A percentile compares a stretch with the other conserved stretches of the same genome.
Conservation (phyloP, 2,797 vertebrate species). For the Phoebastria nigripes region DNA sequence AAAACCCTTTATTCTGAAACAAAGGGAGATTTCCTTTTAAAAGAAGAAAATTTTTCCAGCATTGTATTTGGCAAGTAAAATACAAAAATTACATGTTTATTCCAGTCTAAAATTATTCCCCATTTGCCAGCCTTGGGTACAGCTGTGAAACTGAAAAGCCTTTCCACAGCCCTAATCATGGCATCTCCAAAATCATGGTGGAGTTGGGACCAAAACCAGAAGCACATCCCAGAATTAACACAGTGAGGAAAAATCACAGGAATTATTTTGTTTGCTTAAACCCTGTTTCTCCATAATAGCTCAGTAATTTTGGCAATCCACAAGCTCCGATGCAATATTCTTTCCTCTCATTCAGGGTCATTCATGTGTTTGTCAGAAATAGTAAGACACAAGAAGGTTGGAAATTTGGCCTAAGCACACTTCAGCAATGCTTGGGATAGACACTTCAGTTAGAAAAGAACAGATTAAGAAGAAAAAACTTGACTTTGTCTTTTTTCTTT, state of each 20-base stretch:
- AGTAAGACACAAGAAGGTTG: background rate
- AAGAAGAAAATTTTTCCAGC: background rate
- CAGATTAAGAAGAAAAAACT: background rate
- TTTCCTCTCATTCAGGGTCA: background rate
- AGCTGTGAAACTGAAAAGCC: constrained; percentile 11
- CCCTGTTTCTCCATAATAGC: background rate
- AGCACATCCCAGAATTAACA: background rate
- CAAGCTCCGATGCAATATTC: background rate
- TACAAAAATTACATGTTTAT: background rate
- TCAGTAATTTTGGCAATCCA: background rate
- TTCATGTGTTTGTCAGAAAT: background rate
- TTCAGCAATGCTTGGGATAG: background rate
- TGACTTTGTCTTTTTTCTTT: background rate
- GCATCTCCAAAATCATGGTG: background rate
- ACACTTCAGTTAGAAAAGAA: background rate
- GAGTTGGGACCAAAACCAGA: background rate
- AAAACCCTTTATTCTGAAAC: background rate
- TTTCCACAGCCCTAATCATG: background rate
- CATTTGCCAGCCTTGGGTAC: background rate
- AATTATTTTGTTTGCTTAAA: background rate
- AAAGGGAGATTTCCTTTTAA: background rate
- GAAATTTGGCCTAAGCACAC: background rate
- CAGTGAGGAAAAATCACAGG: background rate
- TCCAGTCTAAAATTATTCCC: background rate
- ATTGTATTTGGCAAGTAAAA: background rate